Conservation (phyloP, 2,113 vertebrate genomes). For the Halcyon malimbica region DNA sequence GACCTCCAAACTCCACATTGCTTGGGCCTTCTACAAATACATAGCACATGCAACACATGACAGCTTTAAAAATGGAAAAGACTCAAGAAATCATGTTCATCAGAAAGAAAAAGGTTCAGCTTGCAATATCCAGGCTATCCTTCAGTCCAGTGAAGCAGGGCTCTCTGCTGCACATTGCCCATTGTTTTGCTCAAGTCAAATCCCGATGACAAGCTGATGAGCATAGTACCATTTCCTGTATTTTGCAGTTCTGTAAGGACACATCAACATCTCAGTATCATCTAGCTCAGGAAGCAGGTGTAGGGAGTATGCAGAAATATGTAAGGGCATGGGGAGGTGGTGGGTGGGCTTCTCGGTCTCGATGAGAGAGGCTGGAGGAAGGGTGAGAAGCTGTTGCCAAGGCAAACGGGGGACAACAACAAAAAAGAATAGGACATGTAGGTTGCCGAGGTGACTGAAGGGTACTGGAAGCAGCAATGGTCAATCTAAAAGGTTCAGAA, state of each 20-base stretch:
- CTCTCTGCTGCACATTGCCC: background rate
- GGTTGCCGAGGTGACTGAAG: background rate
- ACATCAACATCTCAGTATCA: background rate
- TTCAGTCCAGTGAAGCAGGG: background rate
- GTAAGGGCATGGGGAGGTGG: background rate
- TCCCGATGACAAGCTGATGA: background rate
- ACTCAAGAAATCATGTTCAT: fast-evolving
- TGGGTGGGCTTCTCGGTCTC: background rate
- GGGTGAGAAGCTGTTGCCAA: background rate
- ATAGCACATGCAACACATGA: background rate
- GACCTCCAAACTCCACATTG: background rate
- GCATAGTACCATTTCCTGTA: background rate
- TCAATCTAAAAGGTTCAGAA: background rate
- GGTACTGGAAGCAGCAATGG: background rate
- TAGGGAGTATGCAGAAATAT: background rate
- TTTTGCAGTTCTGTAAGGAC: background rate
- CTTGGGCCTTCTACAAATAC: background rate
- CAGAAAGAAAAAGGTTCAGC: background rate
- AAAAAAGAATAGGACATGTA: background rate
- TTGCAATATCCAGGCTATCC: background rate
- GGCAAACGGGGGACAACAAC: background rate
- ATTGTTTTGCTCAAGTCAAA: background rate
- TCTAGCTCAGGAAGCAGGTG: background rate
- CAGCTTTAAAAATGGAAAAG: background rate
- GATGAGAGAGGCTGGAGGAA: background rate